phyloP scores from a whole-genome alignment of 2,888 invertebrate genomes.

The Dolichopus griseipennis region DNA sequence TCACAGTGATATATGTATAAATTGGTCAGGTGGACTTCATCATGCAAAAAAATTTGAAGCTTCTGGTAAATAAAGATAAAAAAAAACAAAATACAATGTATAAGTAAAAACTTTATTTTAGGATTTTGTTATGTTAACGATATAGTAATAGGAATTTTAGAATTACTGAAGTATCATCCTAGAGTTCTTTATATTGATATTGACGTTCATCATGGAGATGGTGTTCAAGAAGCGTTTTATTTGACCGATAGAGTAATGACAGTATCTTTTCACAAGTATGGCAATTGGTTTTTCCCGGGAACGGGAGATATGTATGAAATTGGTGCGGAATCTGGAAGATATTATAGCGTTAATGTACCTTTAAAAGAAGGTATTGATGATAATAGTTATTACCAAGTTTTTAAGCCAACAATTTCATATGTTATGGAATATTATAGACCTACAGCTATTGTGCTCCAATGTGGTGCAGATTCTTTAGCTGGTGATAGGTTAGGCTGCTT shows the following conservation, averaged over 20 bases:
- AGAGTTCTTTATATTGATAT: slow-evolving; percentile 97
- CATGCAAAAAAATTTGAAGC: slow-evolving; percentile 99
- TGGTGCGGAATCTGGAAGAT: slow-evolving; percentile 89
- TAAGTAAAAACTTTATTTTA: slow-evolving; percentile 31
- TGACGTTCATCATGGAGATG: slow-evolving; percentile 92
- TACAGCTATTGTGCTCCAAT: slow-evolving; percentile 93
- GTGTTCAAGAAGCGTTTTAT: slow-evolving; percentile 97
- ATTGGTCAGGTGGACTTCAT: slow-evolving; percentile 98
- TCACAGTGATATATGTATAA: slow-evolving; percentile 93
- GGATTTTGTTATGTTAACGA: slow-evolving; percentile 99
- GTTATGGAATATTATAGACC: slow-evolving; percentile 97
- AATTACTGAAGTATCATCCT: slow-evolving; percentile 86
- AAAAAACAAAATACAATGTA: neutral
- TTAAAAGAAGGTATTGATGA: slow-evolving; percentile 97
- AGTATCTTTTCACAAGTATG: slow-evolving; percentile 97
- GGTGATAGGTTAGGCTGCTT: slow-evolving; percentile 94
- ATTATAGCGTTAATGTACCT: slow-evolving; percentile 97
- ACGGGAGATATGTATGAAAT: slow-evolving; percentile 99
- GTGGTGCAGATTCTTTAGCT: slow-evolving; percentile 96
- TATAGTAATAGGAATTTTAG: slow-evolving; percentile 94
- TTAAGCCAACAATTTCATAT: slow-evolving; percentile 84
- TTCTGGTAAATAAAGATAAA: slow-evolving; percentile 51
- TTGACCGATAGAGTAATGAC: slow-evolving; percentile 98
- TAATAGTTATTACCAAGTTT: slow-evolving; percentile 80
- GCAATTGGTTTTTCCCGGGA: slow-evolving; percentile 95